Conservation (phyloP, 2,797 vertebrate species). For the Eupleurogrammus muticus region DNA sequence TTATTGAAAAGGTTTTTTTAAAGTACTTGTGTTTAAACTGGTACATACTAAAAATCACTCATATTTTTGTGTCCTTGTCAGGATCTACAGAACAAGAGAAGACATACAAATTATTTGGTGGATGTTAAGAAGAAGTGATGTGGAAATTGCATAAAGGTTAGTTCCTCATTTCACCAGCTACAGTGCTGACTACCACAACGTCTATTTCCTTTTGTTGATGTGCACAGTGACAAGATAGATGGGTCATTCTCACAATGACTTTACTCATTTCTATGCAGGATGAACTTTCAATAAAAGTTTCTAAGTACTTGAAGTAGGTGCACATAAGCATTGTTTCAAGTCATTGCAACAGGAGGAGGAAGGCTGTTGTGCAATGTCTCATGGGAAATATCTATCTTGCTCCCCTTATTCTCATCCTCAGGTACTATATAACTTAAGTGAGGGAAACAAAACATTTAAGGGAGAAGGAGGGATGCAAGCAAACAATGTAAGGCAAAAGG, state of each 20-base stretch:
- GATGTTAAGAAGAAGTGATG: slow-evolving; percentile 24
- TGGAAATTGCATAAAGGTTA: slow-evolving; percentile 23
- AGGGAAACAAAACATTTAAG: too few species aligned
- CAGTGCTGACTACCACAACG: neutral
- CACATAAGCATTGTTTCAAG: neutral
- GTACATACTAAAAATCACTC: neutral
- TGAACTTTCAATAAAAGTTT: neutral
- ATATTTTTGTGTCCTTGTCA: neutral
- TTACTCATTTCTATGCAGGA: neutral
- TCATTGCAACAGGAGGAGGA: slow-evolving; percentile 3
- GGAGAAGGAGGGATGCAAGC: too few species aligned
- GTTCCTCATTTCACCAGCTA: slow-evolving; percentile 46
- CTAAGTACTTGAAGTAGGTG: neutral
- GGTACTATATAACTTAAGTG: too few species aligned
- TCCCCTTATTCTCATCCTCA: too few species aligned
- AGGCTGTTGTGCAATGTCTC: slow-evolving; percentile 26
- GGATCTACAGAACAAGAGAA: neutral
- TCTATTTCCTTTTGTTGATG: neutral
- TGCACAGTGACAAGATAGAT: neutral
- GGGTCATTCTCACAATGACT: neutral
- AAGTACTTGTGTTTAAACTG: neutral
- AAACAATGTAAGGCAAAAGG: too few species aligned
- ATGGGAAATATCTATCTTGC: too few species aligned
- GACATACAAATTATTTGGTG: neutral
- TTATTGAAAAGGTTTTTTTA: neutral